Base-by-base conservation (phyloP, 2,113 vertebrate genomes). In the Crotalus helleri region DNA sequence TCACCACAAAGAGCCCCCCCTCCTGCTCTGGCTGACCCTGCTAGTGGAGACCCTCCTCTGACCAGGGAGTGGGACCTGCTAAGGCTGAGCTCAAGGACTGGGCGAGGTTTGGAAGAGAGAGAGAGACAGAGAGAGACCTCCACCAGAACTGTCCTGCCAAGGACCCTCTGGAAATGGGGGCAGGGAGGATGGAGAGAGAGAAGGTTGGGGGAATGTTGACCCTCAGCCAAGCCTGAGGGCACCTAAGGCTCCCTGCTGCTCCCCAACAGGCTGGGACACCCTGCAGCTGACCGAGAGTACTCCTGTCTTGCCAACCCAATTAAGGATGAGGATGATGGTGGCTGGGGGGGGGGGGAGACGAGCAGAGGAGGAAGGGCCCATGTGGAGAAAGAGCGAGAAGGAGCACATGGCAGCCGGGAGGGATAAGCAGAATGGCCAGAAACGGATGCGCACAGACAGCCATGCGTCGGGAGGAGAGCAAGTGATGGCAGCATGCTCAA, bases 401-500 rank as follows among this genome's bases (percentile, higher is more conserved):
- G 49, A 33, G 61, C 5, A 2, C 44, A 23, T 93, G 93, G 95
- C 90, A 69, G 97, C 95, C 39, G 21, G 6, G 23, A 6, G 39
- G 2, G 46, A 58, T 57, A 54, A 90, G 89, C 81, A 13, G 95
- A 33, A 33, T 95, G 94, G 94, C 95, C 94, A 91, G 92, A 94
- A 23, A 88, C n/a, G 33, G 54, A 39, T 17, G 53, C n/a, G 8
- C 26, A 33, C 87, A 88, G 87, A 54, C 51, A 53, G 88, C 17
- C 92, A 93, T 93, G 92, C 92, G 2, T 33, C 15, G 9, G 69
- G 23, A 33, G 21, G 51, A 49, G n/a, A 21, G 55, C 29, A 57
- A 51, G 21, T 57, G 21, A 90, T 17, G 54, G 74, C 81, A 94
- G 97, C 98, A 99, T 99, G 98, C 98, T 97, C 97, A 96, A 98